Evolutionary conservation across 2,888 invertebrate genomes (phyloP).

Genomic region (Eutolmus rufibarbis): DNA sequence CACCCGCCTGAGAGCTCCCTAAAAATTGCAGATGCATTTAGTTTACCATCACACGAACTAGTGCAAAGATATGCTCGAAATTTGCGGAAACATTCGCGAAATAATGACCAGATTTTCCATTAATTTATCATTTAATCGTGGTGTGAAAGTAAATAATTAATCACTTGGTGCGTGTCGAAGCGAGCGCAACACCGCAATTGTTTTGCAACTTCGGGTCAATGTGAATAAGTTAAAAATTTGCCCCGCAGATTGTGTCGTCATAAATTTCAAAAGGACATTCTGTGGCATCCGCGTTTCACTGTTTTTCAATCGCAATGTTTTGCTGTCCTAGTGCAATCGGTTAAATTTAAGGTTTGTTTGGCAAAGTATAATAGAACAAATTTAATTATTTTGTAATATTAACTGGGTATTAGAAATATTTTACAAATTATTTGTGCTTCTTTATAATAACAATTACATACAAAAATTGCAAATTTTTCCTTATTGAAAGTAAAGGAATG

Average conservation of each 20-base stretch:
- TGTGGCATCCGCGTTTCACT: neutral
- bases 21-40: conserved; percentile 2
- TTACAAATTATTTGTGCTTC: neutral
- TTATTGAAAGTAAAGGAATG: too few relatives aligned
- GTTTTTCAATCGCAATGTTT: neutral
- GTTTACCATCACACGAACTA: neutral
- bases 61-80: neutral
- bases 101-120: neutral
- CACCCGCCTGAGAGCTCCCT: neutral
- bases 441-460: neutral
- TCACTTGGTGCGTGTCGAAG: neutral
- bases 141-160: conserved; percentile 6
- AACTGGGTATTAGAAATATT: neutral
- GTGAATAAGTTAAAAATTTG: neutral
- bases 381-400: neutral
- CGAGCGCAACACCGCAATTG: neutral
- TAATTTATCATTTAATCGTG: neutral
- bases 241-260: neutral
- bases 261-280: neutral
- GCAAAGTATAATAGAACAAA: neutral
- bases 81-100: neutral
- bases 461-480: neutral
- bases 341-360: neutral
- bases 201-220: neutral
- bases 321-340: neutral